Base-by-base conservation (phyloP, 2,797 vertebrate species). In the Melanotaenia trifasciata region DNA sequence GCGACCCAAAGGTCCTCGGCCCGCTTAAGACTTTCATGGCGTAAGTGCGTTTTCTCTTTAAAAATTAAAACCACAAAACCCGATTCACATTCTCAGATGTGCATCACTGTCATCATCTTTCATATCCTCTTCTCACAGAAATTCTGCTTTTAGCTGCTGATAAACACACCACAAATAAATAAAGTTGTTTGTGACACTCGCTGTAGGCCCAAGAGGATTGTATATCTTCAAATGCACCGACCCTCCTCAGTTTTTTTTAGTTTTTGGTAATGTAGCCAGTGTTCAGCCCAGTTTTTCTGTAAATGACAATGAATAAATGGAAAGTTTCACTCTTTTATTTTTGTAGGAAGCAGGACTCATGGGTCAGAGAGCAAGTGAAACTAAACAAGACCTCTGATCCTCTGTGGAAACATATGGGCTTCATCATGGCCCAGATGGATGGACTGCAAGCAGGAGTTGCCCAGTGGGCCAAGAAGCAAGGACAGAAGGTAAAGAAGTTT, bases 401-500 rank as follows among this genome's bases (percentile, higher is more conserved):
- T 6, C 93, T 97, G 84, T 98, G 97, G 97, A 93, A 85, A 78
- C 96, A 98, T 57, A 67, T 80, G 0, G 95, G 96, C 69, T 96
- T 97, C 81, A 76, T 97, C 32, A 33, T 96, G 50, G 91, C 95
- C n/a, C 97, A 98, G 88, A 43, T 96, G 90, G 96, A 98, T 58
- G 97, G 96, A 24, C 88, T 98, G 7, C 95, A 97, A 67, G 92
- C 94, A 12, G 97, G 97, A 74, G 94, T 92, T 0, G 65, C 86
- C 1, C 91, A 94, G 26, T 97, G 96, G 94, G 95, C 97, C 85
- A 86, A 92, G 58, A 88, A 80, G 40, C 85, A 93, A 4, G 93
- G 93, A 4, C 90, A 71, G 74, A 93, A 93, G 94, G 97, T 97
- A 5, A 18, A 3, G 64, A 16, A 4, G 0, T 2, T 1, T 0